These are phyloP conservation scores for Alectura lathami DNA, from an alignment of 2,113 vertebrate species.

Conservation along the genomic window DNA sequence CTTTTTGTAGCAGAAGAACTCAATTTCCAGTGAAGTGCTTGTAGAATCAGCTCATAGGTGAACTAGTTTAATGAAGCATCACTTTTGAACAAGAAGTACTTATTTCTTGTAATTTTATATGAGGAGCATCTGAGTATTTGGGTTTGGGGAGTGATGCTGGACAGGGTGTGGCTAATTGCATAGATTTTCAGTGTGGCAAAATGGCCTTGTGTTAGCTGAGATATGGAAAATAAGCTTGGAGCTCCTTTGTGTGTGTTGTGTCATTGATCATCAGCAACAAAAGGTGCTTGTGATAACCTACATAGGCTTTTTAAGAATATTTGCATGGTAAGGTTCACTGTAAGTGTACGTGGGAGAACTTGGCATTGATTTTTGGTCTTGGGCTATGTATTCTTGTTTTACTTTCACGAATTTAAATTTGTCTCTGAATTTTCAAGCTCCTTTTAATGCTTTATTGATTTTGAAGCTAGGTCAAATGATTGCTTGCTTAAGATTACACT, in stretches of 20 bases:
- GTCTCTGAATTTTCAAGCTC: background rate
- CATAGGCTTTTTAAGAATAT: background rate
- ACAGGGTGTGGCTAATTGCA: background rate
- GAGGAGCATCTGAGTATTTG: background rate
- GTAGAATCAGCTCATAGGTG: background rate
- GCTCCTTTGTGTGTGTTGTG: background rate
- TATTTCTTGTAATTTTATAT: background rate
- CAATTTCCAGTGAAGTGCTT: background rate
- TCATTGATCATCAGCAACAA: background rate
- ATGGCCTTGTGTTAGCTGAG: background rate
- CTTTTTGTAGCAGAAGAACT: conserved; percentile 12
- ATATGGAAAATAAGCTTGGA: background rate
- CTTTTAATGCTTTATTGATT: background rate
- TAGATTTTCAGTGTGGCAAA: background rate
- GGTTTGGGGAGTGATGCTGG: background rate
- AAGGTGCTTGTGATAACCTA: background rate
- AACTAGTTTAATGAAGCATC: background rate
- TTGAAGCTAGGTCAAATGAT: background rate
- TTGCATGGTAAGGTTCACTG: background rate
- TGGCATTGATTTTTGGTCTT: background rate
- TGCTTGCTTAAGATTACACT: background rate
- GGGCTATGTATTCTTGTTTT: background rate
- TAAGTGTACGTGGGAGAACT: background rate
- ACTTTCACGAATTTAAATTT: background rate
- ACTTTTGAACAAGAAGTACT: background rate